These are phyloP conservation scores for Thelaira solivaga DNA, from an alignment of 2,888 invertebrate genomes.

Conservation along the genomic window DNA sequence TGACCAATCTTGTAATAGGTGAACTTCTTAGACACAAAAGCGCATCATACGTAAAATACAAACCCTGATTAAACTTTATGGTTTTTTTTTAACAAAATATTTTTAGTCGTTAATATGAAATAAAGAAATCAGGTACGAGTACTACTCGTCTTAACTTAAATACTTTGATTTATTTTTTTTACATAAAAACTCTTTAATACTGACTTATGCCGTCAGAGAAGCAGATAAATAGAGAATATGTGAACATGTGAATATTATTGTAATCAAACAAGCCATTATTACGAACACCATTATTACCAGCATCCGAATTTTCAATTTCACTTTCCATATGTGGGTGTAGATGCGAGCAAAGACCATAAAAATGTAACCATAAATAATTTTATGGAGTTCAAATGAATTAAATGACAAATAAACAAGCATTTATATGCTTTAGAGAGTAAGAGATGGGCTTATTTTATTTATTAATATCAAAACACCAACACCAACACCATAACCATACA, in stretches of 20 bases:
- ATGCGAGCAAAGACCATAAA: neutral
- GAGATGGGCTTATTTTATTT: neutral
- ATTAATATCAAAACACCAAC: too few relatives aligned
- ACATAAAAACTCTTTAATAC: too few relatives aligned
- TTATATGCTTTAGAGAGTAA: neutral
- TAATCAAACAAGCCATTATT: slow-evolving; percentile 21
- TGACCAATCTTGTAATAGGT: too few relatives aligned
- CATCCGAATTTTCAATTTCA: slow-evolving; percentile 1
- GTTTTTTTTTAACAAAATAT: too few relatives aligned
- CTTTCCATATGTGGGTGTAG: neutral
- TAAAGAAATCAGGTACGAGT: too few relatives aligned
- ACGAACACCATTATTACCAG: neutral
- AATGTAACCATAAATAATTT: slow-evolving; percentile 17
- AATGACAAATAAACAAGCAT: slow-evolving; percentile 1
- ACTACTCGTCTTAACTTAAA: too few relatives aligned
- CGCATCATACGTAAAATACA: neutral
- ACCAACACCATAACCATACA: too few relatives aligned
- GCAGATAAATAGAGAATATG: too few relatives aligned
- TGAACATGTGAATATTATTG: too few relatives aligned
- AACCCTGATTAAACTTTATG: slow-evolving; percentile 38
- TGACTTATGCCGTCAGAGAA: too few relatives aligned
- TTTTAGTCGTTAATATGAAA: too few relatives aligned
- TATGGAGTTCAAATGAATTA: slow-evolving; percentile 23
- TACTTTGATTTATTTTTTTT: too few relatives aligned
- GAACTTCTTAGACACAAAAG: neutral